Base-by-base conservation (phyloP, 2,888 invertebrate genomes). In the Conchocele bisecta region DNA sequence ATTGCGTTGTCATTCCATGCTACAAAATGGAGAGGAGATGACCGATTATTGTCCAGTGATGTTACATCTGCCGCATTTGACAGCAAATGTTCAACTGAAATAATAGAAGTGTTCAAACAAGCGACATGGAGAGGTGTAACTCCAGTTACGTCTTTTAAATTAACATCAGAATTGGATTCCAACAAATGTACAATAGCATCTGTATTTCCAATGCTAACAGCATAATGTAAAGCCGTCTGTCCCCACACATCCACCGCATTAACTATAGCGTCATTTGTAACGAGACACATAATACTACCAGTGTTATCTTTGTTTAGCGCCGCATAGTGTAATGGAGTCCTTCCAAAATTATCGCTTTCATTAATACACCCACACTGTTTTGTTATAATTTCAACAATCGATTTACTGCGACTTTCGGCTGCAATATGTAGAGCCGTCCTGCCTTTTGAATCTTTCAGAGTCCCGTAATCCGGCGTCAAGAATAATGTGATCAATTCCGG, bases 1-100 rank as follows among this genome's bases (percentile, higher is more conserved):
- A 50, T 37, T n/a, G n/a, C n/a, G n/a, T n/a, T n/a, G 22, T 61
- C 51, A 11, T 31, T 42, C 64, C 59, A 72, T 20, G 71, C 65
- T 11, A 69, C 68, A 26, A 71, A 57, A 51, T 69, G 75, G 7
- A 76, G 50, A 11, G 75, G 64, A 1, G 64, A 51, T 7, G 67
- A 53, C n/a, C 29, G 17, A 11, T 69, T 44, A 26, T 26, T 31
- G 29, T 76, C 68, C n/a, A 22, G 13, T 9, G 41, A 42, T 33
- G 68, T 65, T 0, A 68, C 48, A 28, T 58, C 37, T 22, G 69
- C 72, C 4, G 68, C 71, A 24, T 29, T 31, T n/a, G 48, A n/a
- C 3, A 72, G 5, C 7, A 76, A 54, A 11, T 50, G 37, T 6
- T 54, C 35, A n/a, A 72, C 48, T 15, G 58, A 26, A 28, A 31